These are phyloP conservation scores for Pantelozetes paolii DNA, from an alignment of 2,888 invertebrate genomes.

Conservation along the genomic window DNA sequence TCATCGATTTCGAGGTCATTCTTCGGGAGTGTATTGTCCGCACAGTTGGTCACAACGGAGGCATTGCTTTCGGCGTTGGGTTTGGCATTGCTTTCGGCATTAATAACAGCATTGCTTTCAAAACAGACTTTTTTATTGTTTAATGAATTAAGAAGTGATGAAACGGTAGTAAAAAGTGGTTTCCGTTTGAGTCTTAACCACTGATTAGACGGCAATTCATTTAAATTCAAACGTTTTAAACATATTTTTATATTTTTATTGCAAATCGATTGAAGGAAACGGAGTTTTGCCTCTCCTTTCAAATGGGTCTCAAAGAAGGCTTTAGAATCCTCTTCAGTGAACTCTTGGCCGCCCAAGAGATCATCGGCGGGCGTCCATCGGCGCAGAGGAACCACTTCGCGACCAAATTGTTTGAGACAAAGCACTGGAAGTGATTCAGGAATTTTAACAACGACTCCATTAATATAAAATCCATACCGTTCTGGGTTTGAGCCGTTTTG, in stretches of 20 bases:
- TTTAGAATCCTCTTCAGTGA: slow-evolving; percentile 15
- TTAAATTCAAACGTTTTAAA: neutral
- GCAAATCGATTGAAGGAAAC: slow-evolving; percentile 27
- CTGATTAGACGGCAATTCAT: neutral
- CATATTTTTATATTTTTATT: slow-evolving; percentile 15
- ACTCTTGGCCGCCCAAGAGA: neutral
- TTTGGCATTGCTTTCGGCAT: too few species aligned
- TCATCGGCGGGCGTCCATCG: neutral
- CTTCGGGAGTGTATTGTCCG: neutral
- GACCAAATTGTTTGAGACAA: slow-evolving; percentile 12
- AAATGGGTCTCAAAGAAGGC: neutral
- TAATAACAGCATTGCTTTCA: too few species aligned
- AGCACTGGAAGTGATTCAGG: slow-evolving; percentile 28
- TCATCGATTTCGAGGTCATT: neutral
- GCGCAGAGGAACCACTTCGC: neutral
- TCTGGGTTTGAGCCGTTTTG: neutral
- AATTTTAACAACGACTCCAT: slow-evolving; percentile 35
- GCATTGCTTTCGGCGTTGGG: slow-evolving; percentile 23
- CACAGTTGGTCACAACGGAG: neutral
- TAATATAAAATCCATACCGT: slow-evolving; percentile 28
- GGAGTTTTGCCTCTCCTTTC: neutral
- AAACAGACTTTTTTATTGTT: slow-evolving; percentile 20
- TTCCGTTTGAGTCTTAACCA: neutral
- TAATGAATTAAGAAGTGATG: neutral
- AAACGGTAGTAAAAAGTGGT: neutral